A percentile compares a stretch with the other conserved stretches of the same genome.
Evolutionary conservation across 1,140 invertebrate species (phyloP).

Genomic region (Cardiocondyla obscurior): DNA sequence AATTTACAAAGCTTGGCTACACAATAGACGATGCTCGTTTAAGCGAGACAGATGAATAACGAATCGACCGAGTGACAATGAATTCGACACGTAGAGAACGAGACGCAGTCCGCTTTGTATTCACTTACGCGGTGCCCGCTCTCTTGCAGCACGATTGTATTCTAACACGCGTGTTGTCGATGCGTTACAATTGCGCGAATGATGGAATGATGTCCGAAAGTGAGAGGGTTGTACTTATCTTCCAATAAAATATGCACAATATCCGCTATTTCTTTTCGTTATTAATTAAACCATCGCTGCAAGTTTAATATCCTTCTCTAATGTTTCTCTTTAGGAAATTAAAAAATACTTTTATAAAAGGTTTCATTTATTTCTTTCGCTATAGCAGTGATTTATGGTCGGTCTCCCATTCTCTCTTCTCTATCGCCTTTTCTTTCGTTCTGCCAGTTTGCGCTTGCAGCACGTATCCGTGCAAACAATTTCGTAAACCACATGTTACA

Average conservation of each 20-base stretch:
- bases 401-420: not conserved
- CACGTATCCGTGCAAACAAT: conserved; percentile 11
- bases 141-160: not conserved
- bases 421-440: not conserved
- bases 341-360: not conserved
- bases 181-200: not conserved
- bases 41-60: conserved; percentile 8
- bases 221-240: not conserved
- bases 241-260: not conserved
- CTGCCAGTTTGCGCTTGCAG: not conserved
- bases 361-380: not conserved
- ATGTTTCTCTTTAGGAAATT: not conserved
- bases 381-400: not conserved
- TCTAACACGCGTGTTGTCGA: not conserved
- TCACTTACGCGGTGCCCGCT: conserved; percentile 13
- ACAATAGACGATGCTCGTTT: conserved; percentile 22
- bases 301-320: not conserved
- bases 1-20: not conserved
- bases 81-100: conserved; percentile 39
- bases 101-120: conserved; percentile 47
- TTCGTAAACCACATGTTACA: not conserved
- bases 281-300: too few relatives aligned
- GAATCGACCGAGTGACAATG: conserved; percentile 18
- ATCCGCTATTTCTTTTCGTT: too few relatives aligned
- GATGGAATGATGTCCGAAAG: not conserved